These are phyloP conservation scores for Hemicentrotus pulcherrimus DNA, from an alignment of 35 echinoderm and acorn worm genomes.

Conservation along the genomic window DNA sequence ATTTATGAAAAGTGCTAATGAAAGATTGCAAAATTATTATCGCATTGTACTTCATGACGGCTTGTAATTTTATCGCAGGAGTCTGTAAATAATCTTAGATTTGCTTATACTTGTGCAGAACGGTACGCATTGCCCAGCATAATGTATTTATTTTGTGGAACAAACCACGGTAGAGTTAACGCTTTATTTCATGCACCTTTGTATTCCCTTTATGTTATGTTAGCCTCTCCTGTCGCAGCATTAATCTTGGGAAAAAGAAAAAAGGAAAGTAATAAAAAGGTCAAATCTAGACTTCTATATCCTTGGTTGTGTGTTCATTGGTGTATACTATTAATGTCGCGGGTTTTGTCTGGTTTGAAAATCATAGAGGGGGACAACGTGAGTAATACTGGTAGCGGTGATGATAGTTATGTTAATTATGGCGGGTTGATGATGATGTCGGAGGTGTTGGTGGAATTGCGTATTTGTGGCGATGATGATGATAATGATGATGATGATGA, in stretches of 20 bases:
- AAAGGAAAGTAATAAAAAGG: neutral
- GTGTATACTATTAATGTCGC: neutral
- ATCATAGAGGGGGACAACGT: neutral
- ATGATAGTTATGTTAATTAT: neutral
- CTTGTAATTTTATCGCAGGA: neutral
- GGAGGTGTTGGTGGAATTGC: neutral
- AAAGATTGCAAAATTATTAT: no score
- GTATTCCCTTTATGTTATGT: neutral
- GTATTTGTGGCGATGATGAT: neutral
- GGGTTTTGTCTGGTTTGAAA: neutral
- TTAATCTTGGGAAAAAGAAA: slow-evolving; percentile 1
- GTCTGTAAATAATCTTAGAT: neutral
- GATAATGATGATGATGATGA: neutral
- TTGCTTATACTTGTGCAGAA: neutral
- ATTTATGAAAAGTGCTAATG: no score
- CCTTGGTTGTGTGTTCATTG: neutral
- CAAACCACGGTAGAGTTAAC: no score
- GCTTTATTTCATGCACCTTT: neutral
- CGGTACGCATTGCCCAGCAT: no score
- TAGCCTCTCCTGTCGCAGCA: neutral
- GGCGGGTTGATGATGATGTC: neutral
- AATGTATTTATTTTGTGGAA: no score
- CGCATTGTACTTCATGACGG: neutral
- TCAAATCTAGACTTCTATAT: neutral
- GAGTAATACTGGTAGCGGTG: neutral